phyloP scores from a whole-genome alignment of 1,140 invertebrate genomes.

The Drosophila tropicalis region DNA sequence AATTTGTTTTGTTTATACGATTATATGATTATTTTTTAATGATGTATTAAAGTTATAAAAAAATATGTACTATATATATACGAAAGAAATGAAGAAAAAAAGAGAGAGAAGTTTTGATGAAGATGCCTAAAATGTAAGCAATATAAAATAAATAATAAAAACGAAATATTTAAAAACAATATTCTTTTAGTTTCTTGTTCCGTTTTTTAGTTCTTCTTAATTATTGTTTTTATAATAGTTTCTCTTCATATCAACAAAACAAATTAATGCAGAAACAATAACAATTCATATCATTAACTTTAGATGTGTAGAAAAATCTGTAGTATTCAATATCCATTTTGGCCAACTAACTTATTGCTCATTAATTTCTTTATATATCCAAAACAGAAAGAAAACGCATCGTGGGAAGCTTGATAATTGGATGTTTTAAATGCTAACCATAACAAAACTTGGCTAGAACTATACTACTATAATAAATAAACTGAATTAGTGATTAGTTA shows the following conservation, averaged over 20 bases:
- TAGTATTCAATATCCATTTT: not conserved
- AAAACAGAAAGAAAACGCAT: conserved; percentile 72
- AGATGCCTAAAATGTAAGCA: conserved; percentile 70
- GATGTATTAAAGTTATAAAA: conserved; percentile 79
- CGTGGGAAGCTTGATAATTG: conserved; percentile 81
- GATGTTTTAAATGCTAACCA: conserved; percentile 67
- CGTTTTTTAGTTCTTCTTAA: conserved; percentile 36
- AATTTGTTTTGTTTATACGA: conserved; percentile 78
- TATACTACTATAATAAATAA: no score
- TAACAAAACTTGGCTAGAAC: conserved; percentile 28
- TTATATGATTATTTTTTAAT: conserved; percentile 72
- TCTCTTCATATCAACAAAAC: conserved; percentile 1
- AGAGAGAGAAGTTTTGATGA: conserved; percentile 46
- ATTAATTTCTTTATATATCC: conserved; percentile 42
- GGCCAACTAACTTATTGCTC: conserved; percentile 47
- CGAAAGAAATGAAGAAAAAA: conserved; percentile 37
- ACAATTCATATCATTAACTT: conserved; percentile 37
- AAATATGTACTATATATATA: conserved; percentile 68
- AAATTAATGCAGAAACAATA: conserved; percentile 23
- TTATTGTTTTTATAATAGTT: conserved; percentile 32
- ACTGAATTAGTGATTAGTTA: conserved; percentile 18
- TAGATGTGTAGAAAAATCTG: conserved; percentile 5
- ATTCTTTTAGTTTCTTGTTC: conserved; percentile 21
- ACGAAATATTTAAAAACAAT: conserved; percentile 63
- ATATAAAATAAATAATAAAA: conserved; percentile 68